Base-by-base conservation (phyloP, 35 echinoderm and acorn worm species). In the Chiridota heheva region DNA sequence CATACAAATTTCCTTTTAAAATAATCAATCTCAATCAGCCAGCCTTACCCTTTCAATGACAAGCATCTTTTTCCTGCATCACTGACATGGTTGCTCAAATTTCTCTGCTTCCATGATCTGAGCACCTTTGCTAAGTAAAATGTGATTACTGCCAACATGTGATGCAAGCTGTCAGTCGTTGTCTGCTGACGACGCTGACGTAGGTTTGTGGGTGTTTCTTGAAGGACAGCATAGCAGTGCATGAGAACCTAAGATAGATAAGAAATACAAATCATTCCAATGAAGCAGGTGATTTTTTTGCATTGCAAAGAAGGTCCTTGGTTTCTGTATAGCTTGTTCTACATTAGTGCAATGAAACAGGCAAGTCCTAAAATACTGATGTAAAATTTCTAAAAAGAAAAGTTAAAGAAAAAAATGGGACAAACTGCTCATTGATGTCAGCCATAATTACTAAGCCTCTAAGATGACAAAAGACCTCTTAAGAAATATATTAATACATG, bases 91-190 rank as follows among this genome's bases (percentile, higher is more conserved):
- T 98, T 98, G 60, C 89, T 80, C 4, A 98, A 79, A 0, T 78
- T 51, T 36, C 69, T 82, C 80, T 98, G 95, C 47, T 88, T 98
- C 95, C 95, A 98, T 36, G 48, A 65, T 28, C 95, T 44, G 7
- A 98, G 78, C 2, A 98, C 95, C 73, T 98, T 98, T 7, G 89
- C 89, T 74, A 98, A 60, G 74, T 98, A 81, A 78, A 78, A 98
- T 33, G 95, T 89, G 18, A 92, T 86, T 20, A 83, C 81, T 13
- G 95, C 95, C 25, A 92, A 66, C 95, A 98, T 98, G 73, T 98
- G 95, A 73, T 98, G 95, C 2, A 98, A 76, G 47, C 89, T 98
- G 75, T 98, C 95, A 5, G 85, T 84, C 6, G 87, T 69, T 29
- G 89, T 70, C 59, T 91, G 88, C 51, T 98, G 95, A 39, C 89